A percentile compares a stretch with the other conserved stretches of the same genome.
Conservation (phyloP, 2,113 vertebrate genomes). For the Archilochus colubris region DNA sequence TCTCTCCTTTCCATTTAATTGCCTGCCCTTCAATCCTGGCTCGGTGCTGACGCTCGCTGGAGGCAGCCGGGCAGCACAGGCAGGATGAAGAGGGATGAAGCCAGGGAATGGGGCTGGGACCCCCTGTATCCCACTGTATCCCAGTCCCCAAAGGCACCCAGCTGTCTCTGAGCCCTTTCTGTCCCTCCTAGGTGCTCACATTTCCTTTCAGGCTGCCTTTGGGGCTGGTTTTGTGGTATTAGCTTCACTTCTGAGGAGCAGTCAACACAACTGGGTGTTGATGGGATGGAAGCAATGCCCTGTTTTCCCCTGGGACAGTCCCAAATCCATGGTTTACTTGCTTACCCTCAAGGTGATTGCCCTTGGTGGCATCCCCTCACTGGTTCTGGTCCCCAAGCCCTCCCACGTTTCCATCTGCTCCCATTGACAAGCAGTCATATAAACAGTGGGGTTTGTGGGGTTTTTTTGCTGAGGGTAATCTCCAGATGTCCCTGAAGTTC, state of each 20-base stretch:
- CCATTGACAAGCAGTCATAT: neutral
- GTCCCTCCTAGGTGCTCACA: rapidly evolving
- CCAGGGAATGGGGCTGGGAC: neutral
- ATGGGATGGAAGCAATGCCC: neutral
- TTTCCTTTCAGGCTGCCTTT: neutral
- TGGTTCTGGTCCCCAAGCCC: neutral
- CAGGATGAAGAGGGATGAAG: neutral
- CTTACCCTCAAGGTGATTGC: rapidly evolving
- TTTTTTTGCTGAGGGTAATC: neutral
- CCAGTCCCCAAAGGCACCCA: too few species aligned
- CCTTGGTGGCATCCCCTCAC: neutral
- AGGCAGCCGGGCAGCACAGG: conserved; percentile 34
- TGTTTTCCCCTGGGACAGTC: neutral
- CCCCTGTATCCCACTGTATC: neutral
- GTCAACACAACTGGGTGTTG: neutral
- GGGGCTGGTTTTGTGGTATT: rapidly evolving
- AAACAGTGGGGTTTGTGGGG: too few species aligned
- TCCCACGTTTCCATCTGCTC: rapidly evolving
- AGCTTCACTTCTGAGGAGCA: neutral
- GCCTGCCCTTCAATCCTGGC: conserved; percentile 28
- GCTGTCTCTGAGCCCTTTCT: neutral
- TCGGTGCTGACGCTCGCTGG: conserved; percentile 71
- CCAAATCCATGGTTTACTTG: neutral
- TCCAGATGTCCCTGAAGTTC: conserved; percentile 57
- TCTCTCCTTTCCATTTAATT: neutral